Evolutionary conservation across 2,888 invertebrate genomes (phyloP).

Genomic region (Dyspetes luteomarginatus): DNA sequence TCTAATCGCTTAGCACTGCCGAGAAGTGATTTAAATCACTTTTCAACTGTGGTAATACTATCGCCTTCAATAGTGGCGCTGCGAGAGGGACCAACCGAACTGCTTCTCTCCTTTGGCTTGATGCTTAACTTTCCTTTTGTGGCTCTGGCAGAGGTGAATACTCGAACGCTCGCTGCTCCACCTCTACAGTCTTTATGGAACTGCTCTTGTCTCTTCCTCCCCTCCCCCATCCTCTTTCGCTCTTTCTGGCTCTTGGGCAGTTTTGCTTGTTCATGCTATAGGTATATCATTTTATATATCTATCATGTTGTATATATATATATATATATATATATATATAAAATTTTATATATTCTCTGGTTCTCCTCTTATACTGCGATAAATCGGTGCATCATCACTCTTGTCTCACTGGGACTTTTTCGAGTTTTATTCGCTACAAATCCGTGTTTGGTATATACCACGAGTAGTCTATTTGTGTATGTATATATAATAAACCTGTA

Average conservation of each 20-base stretch:
- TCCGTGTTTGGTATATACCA: constrained; percentile 11
- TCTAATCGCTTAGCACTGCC: constrained; percentile 46
- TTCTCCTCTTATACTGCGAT: constrained; percentile 31
- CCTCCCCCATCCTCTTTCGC: background rate
- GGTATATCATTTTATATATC: background rate
- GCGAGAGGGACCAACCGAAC: constrained; percentile 15
- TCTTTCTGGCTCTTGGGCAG: constrained; percentile 14
- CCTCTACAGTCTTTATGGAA: constrained; percentile 3
- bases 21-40: constrained; percentile 70
- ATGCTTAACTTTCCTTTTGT: constrained; percentile 55
- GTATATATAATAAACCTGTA: background rate
- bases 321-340: background rate
- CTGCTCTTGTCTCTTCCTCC: background rate
- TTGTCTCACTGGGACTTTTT: constrained; percentile 22
- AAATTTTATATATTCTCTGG: constrained; percentile 15
- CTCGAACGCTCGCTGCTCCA: constrained; percentile 19
- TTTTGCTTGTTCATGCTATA: background rate
- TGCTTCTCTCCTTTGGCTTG: constrained; percentile 1
- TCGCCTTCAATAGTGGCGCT: constrained; percentile 47
- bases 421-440: background rate
- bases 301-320: background rate
- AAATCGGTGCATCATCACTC: constrained; percentile 43
- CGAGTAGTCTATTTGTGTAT: constrained; percentile 13
- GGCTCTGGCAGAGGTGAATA: constrained; percentile 13
- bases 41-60: constrained; percentile 66